Evolutionary conservation across 2,888 invertebrate species (phyloP).

Genomic region (Loripinus fragilis): DNA sequence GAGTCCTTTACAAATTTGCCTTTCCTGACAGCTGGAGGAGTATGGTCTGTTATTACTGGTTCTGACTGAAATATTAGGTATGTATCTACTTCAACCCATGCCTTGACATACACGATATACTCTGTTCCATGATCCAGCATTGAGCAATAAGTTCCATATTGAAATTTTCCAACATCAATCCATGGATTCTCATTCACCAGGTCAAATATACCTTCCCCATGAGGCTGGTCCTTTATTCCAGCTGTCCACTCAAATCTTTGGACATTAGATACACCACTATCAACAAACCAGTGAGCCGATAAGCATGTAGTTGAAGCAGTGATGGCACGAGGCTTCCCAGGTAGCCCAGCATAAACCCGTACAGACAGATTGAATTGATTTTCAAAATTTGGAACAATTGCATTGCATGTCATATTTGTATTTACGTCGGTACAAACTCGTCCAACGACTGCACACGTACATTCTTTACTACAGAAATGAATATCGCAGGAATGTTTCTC

Average conservation of each 20-base stretch:
- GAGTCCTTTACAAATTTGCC: slow-evolving; percentile 59
- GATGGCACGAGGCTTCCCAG: neutral
- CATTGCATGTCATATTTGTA: slow-evolving; percentile 17
- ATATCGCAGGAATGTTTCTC: slow-evolving; percentile 59
- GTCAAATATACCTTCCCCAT: slow-evolving; percentile 58
- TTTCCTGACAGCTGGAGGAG: slow-evolving; percentile 54
- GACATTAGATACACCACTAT: neutral
- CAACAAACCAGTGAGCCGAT: slow-evolving; percentile 33
- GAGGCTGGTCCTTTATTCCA: slow-evolving; percentile 40
- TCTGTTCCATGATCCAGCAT: slow-evolving; percentile 39
- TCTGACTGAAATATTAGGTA: slow-evolving; percentile 42
- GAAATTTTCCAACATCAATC: slow-evolving; percentile 54
- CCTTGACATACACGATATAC: slow-evolving; percentile 50
- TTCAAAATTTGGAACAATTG: neutral
- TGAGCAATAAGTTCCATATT: slow-evolving; percentile 51
- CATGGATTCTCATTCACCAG: slow-evolving; percentile 44
- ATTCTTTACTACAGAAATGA: slow-evolving; percentile 60
- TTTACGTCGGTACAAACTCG: slow-evolving; percentile 40
- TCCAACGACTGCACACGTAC: slow-evolving; percentile 62
- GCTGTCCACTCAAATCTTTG: slow-evolving; percentile 61
- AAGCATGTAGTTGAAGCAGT: slow-evolving; percentile 47
- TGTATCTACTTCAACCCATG: slow-evolving; percentile 48
- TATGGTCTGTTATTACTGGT: slow-evolving; percentile 56
- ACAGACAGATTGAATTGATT: neutral
- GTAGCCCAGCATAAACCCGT: slow-evolving; percentile 22